Evolutionary conservation across 2,888 invertebrate genomes (phyloP).

Genomic region (Cremastinae sp.): DNA sequence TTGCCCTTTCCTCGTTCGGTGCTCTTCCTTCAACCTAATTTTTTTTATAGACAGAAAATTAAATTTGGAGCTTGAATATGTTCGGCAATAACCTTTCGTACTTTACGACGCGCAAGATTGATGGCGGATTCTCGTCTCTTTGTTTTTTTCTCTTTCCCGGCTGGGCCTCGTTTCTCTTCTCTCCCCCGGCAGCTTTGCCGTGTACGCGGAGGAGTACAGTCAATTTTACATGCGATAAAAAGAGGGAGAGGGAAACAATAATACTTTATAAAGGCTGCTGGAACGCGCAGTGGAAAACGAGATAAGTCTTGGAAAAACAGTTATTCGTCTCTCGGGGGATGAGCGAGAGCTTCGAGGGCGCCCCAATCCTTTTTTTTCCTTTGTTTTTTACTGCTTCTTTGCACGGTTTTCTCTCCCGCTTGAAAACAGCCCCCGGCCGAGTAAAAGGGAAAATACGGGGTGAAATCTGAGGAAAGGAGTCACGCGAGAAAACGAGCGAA

Average conservation of each 20-base stretch:
- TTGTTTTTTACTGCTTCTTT: no score
- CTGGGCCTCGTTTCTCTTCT: neutral
- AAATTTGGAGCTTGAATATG: no score
- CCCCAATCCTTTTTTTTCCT: constrained; percentile 4
- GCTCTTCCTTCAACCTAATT: no score
- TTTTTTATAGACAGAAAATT: no score
- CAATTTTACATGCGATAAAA: constrained; percentile 6
- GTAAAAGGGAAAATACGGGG: neutral
- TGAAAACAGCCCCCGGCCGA: neutral
- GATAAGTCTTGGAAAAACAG: constrained; percentile 36
- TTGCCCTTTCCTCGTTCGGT: no score
- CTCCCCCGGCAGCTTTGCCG: neutral
- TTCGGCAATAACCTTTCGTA: no score
- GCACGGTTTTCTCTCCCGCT: neutral
- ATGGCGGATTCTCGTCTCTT: no score
- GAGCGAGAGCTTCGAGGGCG: constrained; percentile 6
- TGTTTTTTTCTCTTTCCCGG: no score
- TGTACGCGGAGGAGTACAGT: constrained; percentile 2
- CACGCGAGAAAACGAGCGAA: neutral
- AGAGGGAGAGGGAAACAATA: neutral
- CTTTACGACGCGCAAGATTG: no score
- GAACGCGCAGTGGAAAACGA: neutral
- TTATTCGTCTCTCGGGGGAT: constrained; percentile 22
- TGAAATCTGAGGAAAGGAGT: neutral
- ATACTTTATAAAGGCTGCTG: neutral